Evolutionary conservation across 2,888 invertebrate genomes (phyloP), one percentile per base, ranked within the genome.

Genomic region (Agonopterix alstromeriana): DNA sequence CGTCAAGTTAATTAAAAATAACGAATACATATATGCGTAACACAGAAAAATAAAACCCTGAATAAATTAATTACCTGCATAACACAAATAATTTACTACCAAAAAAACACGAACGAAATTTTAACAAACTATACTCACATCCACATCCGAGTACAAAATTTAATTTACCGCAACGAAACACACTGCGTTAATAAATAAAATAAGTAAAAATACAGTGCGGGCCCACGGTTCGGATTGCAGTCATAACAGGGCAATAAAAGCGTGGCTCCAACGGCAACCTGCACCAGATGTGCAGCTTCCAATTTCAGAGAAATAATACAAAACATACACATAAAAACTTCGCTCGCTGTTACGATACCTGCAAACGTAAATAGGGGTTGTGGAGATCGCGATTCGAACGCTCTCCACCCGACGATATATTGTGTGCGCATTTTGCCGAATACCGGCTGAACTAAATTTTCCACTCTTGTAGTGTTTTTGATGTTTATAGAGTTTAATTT

Each of bases 221-320:
- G 60, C 58, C 64, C 60, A 53, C 65, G 67, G 65, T 78, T 75
- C 71, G 70, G 67, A 76, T 77, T 79, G 82, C 79, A 80, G 77
- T 75, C 78, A 82, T 81, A 82, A 82, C 82, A 76, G 65, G 65
- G 73, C 71, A 73, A 81, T 82, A 82, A 81, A 80, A 74, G 67
- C 69, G 62, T 60, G 56, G 55, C 55, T 54, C 65, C 58, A 58
- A 55, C 55, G 51, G 58, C 65, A 60, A 57, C 64, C 66, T 71
- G 73, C 74, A 72, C 73, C 82, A 82, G 76, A 78, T 82, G 81
- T 72, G 78, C 72, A 70, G 64, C 72, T 65, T 77, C 76, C 75
- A 75, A 77, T 74, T 74, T 73, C 74, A 73, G 68, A 70, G 69
- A 70, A 76, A 72, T 71, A 74, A 77, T 73, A 75, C 71, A 70